Conservation (phyloP, 2,797 vertebrate species). For the Chaetophractus vellerosus region DNA sequence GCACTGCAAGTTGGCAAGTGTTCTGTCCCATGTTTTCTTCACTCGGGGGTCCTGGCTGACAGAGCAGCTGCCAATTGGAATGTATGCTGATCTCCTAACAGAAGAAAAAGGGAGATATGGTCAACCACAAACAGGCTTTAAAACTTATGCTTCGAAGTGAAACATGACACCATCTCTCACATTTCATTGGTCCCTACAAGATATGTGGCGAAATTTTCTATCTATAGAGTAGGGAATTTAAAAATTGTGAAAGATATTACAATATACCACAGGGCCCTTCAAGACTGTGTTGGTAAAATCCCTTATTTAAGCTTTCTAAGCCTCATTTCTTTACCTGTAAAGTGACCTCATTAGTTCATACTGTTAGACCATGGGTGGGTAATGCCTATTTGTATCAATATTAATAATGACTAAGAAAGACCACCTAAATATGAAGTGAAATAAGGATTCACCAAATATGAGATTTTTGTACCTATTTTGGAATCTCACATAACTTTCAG, state of each 20-base stretch:
- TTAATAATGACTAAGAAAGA: not conserved
- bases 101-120: not conserved
- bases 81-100: rapidly evolving
- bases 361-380: not conserved
- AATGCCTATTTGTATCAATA: not conserved
- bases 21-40: not conserved
- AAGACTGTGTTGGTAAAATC: not conserved
- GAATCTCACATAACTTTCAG: rapidly evolving
- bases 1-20: rapidly evolving
- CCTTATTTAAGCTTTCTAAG: too few relatives aligned
- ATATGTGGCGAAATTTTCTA: not conserved
- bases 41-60: not conserved
- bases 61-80: too few relatives aligned
- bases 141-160: not conserved
- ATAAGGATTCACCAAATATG: not conserved
- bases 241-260: not conserved
- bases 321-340: not conserved
- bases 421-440: rapidly evolving
- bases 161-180: not conserved
- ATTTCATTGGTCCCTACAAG: not conserved
- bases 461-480: rapidly evolving
- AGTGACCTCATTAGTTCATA: not conserved
- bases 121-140: too few relatives aligned
- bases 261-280: not conserved
- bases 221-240: not conserved